These are phyloP conservation scores for Chelonus insularis DNA, from an alignment of 1,140 invertebrate genomes.

Conservation along the genomic window DNA sequence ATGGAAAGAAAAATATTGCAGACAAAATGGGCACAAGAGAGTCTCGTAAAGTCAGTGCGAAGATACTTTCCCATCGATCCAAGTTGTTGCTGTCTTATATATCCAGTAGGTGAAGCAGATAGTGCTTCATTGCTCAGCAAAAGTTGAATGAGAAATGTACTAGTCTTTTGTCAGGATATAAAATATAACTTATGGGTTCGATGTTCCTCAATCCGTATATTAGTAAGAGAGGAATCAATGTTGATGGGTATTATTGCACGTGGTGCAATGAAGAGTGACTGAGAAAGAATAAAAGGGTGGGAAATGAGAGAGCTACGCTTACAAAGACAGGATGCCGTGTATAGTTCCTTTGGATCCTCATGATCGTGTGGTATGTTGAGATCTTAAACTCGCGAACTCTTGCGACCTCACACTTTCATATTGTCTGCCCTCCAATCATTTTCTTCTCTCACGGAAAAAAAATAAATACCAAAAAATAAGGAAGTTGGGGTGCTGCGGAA, in stretches of 20 bases:
- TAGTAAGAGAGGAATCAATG: background rate
- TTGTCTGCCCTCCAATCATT: background rate
- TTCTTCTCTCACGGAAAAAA: background rate
- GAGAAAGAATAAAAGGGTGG: conserved; percentile 14
- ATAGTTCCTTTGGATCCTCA: conserved; percentile 11
- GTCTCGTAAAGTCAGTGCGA: conserved; percentile 20
- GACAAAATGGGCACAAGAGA: conserved; percentile 13
- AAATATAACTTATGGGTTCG: no score
- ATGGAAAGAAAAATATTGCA: conserved; percentile 13
- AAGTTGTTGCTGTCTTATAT: background rate
- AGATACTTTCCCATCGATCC: conserved; percentile 26
- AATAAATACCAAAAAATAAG: background rate
- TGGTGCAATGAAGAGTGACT: background rate
- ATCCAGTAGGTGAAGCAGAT: background rate
- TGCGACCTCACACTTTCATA: conserved; percentile 36
- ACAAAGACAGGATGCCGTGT: conserved; percentile 46
- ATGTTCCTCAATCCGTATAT: no score
- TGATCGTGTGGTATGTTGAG: conserved; percentile 28
- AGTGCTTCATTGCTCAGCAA: conserved; percentile 10
- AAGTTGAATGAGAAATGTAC: background rate
- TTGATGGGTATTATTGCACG: no score
- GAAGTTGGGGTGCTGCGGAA: background rate
- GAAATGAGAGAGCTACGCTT: conserved; percentile 26
- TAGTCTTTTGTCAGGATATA: background rate
- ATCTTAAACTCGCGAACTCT: conserved; percentile 37